Evolutionary conservation across 2,888 invertebrate species (phyloP).

Genomic region (Stenodema calcarata): DNA sequence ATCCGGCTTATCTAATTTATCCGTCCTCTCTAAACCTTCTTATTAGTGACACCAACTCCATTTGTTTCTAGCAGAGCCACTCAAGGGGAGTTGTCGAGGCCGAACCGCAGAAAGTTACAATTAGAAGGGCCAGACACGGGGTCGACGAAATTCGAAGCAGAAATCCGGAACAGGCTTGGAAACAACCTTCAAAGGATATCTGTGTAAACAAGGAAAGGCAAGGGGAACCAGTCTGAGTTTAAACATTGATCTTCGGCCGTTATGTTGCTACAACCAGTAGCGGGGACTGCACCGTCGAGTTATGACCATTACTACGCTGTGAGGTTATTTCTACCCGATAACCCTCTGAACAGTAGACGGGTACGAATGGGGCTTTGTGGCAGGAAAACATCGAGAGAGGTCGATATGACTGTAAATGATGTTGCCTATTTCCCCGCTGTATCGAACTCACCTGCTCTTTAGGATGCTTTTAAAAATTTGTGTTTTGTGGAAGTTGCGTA

Average conservation of each 20-base stretch:
- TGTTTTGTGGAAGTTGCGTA: too few species aligned
- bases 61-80: neutral
- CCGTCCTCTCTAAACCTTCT: neutral
- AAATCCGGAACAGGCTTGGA: neutral
- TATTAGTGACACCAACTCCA: neutral
- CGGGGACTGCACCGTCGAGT: neutral
- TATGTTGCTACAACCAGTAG: neutral
- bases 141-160: neutral
- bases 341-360: neutral
- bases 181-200: neutral
- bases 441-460: too few species aligned
- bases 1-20: too few species aligned
- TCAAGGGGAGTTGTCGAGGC: neutral
- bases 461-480: too few species aligned
- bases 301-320: neutral
- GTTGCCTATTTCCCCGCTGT: neutral
- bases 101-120: neutral
- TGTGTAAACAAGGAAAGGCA: neutral
- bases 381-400: neutral
- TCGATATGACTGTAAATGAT: neutral
- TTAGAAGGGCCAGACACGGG: neutral
- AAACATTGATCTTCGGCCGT: neutral
- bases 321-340: neutral
- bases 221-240: neutral
- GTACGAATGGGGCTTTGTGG: neutral